phyloP scores from a whole-genome alignment of 2,797 vertebrate species.

The Anniella stebbinsi region DNA sequence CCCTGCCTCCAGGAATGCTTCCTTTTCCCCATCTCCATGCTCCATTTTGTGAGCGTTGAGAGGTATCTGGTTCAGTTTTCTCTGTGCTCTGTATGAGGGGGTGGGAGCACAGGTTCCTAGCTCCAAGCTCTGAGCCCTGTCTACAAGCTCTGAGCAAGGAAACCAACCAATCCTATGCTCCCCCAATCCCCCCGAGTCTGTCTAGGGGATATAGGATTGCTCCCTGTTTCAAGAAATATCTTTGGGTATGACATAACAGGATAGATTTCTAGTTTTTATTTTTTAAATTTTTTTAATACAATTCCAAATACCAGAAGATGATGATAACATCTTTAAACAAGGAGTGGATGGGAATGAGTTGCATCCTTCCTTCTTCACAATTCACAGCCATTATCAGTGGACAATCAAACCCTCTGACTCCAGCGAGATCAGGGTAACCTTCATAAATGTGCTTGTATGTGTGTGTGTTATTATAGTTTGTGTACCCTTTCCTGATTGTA shows the following conservation, averaged over 20 bases:
- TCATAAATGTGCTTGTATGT: background rate
- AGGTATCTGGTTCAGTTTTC: no score
- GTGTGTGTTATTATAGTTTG: background rate
- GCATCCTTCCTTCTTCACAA: constrained; percentile 25
- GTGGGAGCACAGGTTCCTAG: no score
- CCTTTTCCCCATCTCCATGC: no score
- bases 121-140: no score
- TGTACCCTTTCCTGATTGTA: background rate
- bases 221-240: constrained; percentile 47
- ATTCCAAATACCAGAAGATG: constrained; percentile 50
- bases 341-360: background rate
- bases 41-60: no score
- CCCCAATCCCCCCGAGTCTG: no score
- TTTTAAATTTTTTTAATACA: constrained; percentile 56
- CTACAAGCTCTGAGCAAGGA: no score
- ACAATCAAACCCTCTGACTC: background rate
- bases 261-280: constrained; percentile 40
- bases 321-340: background rate
- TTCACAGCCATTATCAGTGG: background rate
- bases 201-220: no score
- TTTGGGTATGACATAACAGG: constrained; percentile 14
- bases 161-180: no score
- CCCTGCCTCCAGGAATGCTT: no score
- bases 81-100: no score
- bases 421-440: background rate